Evolutionary conservation across 2,797 vertebrate species (phyloP).

Genomic region (Cynodonichthys magdalenae): DNA sequence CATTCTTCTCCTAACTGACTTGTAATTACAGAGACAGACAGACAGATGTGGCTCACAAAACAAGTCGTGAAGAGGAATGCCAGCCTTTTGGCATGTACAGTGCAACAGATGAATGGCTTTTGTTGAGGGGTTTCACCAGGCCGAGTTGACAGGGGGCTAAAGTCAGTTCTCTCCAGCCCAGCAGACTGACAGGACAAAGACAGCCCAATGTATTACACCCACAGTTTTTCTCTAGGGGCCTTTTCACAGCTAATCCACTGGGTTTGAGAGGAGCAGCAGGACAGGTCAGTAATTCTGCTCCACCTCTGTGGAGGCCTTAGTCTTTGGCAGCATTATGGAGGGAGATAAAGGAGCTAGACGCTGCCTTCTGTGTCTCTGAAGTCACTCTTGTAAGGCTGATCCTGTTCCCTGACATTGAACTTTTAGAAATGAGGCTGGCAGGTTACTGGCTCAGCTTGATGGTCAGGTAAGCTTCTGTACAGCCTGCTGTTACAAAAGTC

Average conservation of each 20-base stretch:
- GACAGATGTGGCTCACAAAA: conserved; percentile 78
- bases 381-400: conserved; percentile 67
- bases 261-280: conserved; percentile 77
- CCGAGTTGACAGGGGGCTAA: conserved; percentile 76
- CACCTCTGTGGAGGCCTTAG: conserved; percentile 69
- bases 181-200: conserved; percentile 77
- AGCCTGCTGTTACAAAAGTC: conserved; percentile 57
- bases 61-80: conserved; percentile 75
- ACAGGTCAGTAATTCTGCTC: conserved; percentile 77
- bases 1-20: conserved; percentile 80
- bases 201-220: conserved; percentile 73
- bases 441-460: conserved; percentile 61
- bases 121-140: conserved; percentile 76
- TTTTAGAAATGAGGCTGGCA: conserved; percentile 54
- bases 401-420: conserved; percentile 67
- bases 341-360: conserved; percentile 71
- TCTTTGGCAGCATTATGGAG: conserved; percentile 72
- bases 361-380: conserved; percentile 74
- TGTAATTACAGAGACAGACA: conserved; percentile 72
- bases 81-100: conserved; percentile 78
- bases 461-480: conserved; percentile 73
- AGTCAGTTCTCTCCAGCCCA: conserved; percentile 71
- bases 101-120: conserved; percentile 79
- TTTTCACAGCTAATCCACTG: conserved; percentile 78
- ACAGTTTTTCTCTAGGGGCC: conserved; percentile 74